Percentiles rank a stretch among this genome's conserved stretches.
These are phyloP conservation scores for Coptotermes formosanus DNA, from an alignment of 1,140 invertebrate species.

Conservation along the genomic window DNA sequence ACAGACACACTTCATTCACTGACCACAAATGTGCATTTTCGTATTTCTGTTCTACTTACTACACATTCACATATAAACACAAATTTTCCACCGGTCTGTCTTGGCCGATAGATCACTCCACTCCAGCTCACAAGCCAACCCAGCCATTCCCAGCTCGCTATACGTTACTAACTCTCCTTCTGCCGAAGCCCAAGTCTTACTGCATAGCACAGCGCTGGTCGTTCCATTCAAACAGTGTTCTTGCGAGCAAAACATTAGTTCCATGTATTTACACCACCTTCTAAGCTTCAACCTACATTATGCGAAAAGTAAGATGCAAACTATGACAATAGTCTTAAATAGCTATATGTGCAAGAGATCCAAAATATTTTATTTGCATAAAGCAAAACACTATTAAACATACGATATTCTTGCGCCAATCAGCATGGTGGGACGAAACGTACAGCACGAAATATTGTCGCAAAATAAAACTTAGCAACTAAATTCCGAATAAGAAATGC, in stretches of 20 bases:
- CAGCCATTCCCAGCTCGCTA: background rate
- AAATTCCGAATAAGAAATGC: no score
- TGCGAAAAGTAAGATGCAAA: no score
- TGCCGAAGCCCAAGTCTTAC: background rate
- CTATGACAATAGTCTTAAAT: no score
- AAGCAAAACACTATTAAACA: no score
- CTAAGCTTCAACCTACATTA: no score
- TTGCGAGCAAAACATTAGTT: background rate
- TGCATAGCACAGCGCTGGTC: background rate
- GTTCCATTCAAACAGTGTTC: background rate
- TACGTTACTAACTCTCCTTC: background rate
- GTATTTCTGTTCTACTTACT: background rate
- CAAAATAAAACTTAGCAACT: no score
- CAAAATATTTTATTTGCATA: no score
- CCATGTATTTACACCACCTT: background rate
- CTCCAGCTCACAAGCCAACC: conserved; percentile 7
- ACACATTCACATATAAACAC: background rate
- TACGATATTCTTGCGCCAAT: no score
- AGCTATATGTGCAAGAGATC: no score
- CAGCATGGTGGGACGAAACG: no score
- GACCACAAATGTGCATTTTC: background rate
- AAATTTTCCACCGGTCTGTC: conserved; percentile 20
- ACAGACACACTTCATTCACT: background rate
- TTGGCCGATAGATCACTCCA: conserved; percentile 22
- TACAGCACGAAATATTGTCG: no score